Base-by-base conservation (phyloP, 2,113 vertebrate genomes). In the Anser cygnoides region DNA sequence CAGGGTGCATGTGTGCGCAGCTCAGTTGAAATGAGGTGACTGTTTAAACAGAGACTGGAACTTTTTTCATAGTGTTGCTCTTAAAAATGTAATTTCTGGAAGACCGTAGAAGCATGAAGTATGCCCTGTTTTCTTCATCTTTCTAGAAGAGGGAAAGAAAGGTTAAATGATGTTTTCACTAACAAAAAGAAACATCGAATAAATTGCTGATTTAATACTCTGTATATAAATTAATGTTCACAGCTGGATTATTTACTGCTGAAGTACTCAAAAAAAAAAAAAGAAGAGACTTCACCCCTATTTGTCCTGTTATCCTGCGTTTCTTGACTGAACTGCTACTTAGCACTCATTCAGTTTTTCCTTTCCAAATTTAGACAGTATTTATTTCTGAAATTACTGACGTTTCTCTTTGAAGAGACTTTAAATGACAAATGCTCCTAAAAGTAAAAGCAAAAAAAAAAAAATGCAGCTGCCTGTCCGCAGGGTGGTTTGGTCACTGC, bases 41-140 rank as follows among this genome's bases (percentile, higher is more conserved):
- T n/a, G n/a, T 94, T 95, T 31, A 71, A 94, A 77, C 31, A 28
- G 23, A 89, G 35, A 67, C 26, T 75, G 58, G 84, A 90, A 44
- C 23, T 81, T 76, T 55, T 41, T 81, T 79, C 19, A 7, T 13
- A 44, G 12, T 13, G 26, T 63, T 58, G 33, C 21, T 90, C 44
- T 59, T 92, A 58, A 85, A 94, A 87, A 75, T 28, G 8, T 61
- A 17, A 50, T 72, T 89, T 85, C 23, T 93, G 67, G 71, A 84
- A 81, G 46, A 84, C 26, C 12, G 5, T 44, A 33, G 35, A 83
- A 66, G 13, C 59, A 67, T 4, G 0, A 84, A 67, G 14, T 46
- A 12, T 49, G 15, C 33, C 29, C n/a, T 66, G 3, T 66, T 76
- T 61, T 70, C 63, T 86, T 78, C 3, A 11, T 73, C 76, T 77